These are phyloP conservation scores for Neodiprion virginianus DNA, from an alignment of 1,140 invertebrate genomes.

Conservation along the genomic window DNA sequence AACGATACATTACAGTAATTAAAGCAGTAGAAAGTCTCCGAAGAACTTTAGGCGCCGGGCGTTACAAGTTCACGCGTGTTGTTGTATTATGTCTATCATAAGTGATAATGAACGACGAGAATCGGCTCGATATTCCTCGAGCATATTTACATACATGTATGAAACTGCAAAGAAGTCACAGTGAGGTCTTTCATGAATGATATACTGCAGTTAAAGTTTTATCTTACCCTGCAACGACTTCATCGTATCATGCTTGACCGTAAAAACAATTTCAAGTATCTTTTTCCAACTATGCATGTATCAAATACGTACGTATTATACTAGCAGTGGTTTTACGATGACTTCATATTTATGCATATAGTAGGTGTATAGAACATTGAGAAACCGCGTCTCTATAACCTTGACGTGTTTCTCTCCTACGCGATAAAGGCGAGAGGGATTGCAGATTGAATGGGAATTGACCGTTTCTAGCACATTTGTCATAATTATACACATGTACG, in stretches of 20 bases:
- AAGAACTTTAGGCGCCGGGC: no score
- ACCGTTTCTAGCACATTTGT: not conserved
- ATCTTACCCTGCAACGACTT: no score
- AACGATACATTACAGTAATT: no score
- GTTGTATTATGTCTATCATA: no score
- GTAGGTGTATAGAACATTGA: not conserved
- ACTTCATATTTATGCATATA: not conserved
- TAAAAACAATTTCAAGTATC: slow-evolving; percentile 1
- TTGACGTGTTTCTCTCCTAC: not conserved
- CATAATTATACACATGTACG: not conserved
- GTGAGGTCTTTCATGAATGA: no score
- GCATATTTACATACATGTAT: no score
- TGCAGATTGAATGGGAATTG: not conserved
- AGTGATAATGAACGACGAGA: no score
- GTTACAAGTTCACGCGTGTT: no score
- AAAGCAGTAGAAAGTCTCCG: no score
- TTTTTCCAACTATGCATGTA: not conserved
- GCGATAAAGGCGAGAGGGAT: not conserved
- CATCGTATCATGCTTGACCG: not conserved
- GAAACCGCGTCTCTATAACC: not conserved
- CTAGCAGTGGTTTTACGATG: not conserved
- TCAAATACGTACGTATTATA: not conserved
- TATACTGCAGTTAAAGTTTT: no score
- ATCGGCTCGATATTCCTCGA: no score
- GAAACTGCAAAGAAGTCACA: no score